Conservation (phyloP, 2,888 invertebrate genomes). For the Atrina japonica region DNA sequence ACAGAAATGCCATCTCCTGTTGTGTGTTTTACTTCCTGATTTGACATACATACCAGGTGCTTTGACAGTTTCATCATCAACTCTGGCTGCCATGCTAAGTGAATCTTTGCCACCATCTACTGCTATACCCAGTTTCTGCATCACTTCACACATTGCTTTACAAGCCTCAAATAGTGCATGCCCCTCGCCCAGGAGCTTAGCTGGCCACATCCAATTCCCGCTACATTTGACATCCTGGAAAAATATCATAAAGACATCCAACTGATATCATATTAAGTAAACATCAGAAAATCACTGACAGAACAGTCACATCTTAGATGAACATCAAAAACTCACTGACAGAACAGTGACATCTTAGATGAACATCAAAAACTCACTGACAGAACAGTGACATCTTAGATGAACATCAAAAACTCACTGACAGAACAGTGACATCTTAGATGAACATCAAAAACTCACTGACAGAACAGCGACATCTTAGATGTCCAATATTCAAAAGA, state of each 20-base stretch:
- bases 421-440: too few species aligned
- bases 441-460: too few species aligned
- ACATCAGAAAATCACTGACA: not conserved
- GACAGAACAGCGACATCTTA: too few species aligned
- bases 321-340: too few species aligned
- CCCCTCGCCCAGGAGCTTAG: slow-evolving; percentile 96
- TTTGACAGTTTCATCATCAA: slow-evolving; percentile 85
- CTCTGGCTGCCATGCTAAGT: slow-evolving; percentile 96
- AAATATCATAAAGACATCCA: not conserved
- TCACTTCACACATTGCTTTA: slow-evolving; percentile 91
- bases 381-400: too few species aligned
- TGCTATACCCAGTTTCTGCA: slow-evolving; percentile 91
- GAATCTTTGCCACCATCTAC: slow-evolving; percentile 99
- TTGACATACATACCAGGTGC: slow-evolving; percentile 83
- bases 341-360: too few species aligned
- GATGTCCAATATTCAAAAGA: too few species aligned
- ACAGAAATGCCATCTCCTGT: too few species aligned
- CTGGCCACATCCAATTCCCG: slow-evolving; percentile 99
- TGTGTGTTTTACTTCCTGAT: too few species aligned
- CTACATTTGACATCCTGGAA: slow-evolving; percentile 95
- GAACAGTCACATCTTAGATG: not conserved
- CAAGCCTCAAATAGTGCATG: slow-evolving; percentile 93
- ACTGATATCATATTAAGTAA: too few species aligned
- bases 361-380: too few species aligned
- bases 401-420: too few species aligned